Evolutionary conservation across 2,888 invertebrate genomes (phyloP), one percentile per base, ranked within the genome.

Genomic region (Orchesella flavescens): DNA sequence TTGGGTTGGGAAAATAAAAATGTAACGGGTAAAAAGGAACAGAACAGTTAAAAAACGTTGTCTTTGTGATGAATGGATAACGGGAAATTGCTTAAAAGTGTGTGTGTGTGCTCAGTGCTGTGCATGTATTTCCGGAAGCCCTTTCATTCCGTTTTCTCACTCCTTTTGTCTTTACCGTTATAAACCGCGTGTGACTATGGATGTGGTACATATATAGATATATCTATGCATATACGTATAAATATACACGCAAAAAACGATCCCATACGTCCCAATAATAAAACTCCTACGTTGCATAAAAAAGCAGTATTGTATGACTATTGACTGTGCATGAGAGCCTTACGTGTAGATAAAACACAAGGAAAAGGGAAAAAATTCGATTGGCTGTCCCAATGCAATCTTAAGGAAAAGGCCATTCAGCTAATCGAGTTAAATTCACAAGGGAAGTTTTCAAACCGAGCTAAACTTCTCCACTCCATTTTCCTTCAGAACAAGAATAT

Each of bases 381-480:
- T 81, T 81, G 80, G 61, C 74, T 74, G 68, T 81, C 74, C 74
- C 80, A 74, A 43, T 61, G 74, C 80, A 81, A 81, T 81, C 80
- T 81, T 81, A 74, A 81, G 68, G 34, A 44, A 81, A 81, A 68
- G 66, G 59, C 74, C 74, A 81, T 81, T 43, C 53, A 68, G 80
- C 80, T 81, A 81, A 81, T 81, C 80, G 80, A 81, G 68, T 81
- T 81, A 57, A 74, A 81, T 74, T 81, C 80, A 74, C 80, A 74
- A 61, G 80, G 80, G 80, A 74, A 68, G 74, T 73, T 81, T 81
- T 81, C 59, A 74, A 73, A 81, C 55, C 46, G 59, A 72, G 63
- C 10, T 23, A 76, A 55, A 76, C 46, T 46, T 68, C 23, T 66
- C 23, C 71, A 53, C 17, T 61, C 21, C 19, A 43, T 17, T 72